Evolutionary conservation across 2,888 invertebrate species (phyloP), one percentile per base, ranked within the genome.

Genomic region (Heliconius cydno): DNA sequence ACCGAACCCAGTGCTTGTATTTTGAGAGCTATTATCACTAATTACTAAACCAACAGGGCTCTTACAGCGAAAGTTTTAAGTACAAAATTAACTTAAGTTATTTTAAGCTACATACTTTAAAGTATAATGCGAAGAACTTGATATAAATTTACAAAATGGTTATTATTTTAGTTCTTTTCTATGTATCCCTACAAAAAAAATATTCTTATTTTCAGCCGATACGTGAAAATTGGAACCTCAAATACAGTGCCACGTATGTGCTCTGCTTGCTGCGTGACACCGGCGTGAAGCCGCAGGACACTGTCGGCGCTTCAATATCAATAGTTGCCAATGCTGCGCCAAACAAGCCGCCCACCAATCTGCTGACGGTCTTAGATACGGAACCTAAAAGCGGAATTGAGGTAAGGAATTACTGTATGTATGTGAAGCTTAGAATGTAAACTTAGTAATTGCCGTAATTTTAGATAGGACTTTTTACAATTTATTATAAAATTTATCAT

Each of bases 161-260:
- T 46, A 15, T 46, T 15, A 46, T 15, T 46, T 46, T 46, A 46
- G 46, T 15, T 46, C 15, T 46, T 46, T 46, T 15, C 15, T 46
- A 46, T 5, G 46, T 46, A 46, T 15, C 5, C 1, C 52, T 52
- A 52, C 19, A 52, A 19, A 6, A 19, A n/a, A n/a, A n/a, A n/a
- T n/a, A n/a, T n/a, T 19, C 19, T 52, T 60, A 66, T 67, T 92
- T 92, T 15, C 91, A 95, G 97, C 96, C 98, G 5, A 98, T 98
- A 80, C 96, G 98, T 34, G 98, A 98, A 90, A 98, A 98, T 90
- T 98, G 98, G 98, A 98, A 98, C 90, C 94, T 98, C 41, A 98
- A 98, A 89, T 98, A 98, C 92, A 98, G 98, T 89, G 98, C 98
- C 13, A 97, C 98, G 86, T 98, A 98, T 90, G 96, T 98, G 41